Base-by-base conservation (phyloP, 2,113 vertebrate genomes). In the Meriones unguiculatus region DNA sequence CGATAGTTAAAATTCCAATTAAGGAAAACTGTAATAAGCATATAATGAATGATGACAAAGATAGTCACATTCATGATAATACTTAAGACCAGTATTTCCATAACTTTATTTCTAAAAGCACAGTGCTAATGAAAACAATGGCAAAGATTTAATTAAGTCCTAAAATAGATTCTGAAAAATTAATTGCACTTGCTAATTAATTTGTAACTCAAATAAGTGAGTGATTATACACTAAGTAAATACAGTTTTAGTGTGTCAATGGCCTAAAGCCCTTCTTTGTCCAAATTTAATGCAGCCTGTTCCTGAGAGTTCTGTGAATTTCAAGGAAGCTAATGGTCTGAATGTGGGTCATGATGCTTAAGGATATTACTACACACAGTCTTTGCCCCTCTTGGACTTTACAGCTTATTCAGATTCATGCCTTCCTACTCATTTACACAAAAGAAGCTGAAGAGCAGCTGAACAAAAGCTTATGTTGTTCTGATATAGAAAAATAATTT, bases 1-100 rank as follows among this genome's bases (percentile, higher is more conserved):
- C 65, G 92, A 96, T 95, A 5, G 82, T 87, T 96, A 94, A 97
- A 96, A 92, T 95, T 96, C 94, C 89, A 95, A 94, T 97, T 97
- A 95, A 87, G 59, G n/a, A 90, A 94, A 90, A 91, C 32, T 95
- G n/a, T 90, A 95, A 72, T 62, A 73, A 92, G 77, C 81, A 92
- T 95, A 95, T 91, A 93, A 96, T 76, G 52, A 64, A 95, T 95
- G 77, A 84, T 82, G 77, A 25, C 82, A 94, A 38, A 95, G 54
- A 52, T 92, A 95, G 88, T 95, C 93, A 91, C 57, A 82, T 95
- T 93, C 65, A 82, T 86, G 96, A 95, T 89, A 91, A 87, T 95
- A 77, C 85, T 81, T 64, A 12, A 93, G 81, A 94, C 81, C 92
- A 92, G 97, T 96, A 69, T 95, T 97, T 80, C 25, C 1, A 65